Percentiles rank a stretch among this genome's conserved stretches.
Conservation (phyloP, 2,797 vertebrate species). For the Lagocephalus sceleratus region DNA sequence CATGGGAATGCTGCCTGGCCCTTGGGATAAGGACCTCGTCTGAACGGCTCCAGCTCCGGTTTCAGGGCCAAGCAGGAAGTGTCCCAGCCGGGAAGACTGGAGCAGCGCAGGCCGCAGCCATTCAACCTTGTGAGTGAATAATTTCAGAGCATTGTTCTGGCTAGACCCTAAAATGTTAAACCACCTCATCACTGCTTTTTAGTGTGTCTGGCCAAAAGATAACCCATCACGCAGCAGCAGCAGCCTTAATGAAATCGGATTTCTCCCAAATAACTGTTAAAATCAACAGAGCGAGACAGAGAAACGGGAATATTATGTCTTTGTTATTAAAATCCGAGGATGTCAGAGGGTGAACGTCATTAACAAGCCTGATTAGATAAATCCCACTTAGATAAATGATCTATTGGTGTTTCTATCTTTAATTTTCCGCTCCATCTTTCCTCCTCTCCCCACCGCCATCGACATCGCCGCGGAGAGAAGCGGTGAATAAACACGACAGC, state of each 20-base stretch:
- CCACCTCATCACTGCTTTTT: too few relatives aligned
- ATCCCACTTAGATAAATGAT: slow-evolving; percentile 45
- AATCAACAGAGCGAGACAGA: slow-evolving; percentile 15
- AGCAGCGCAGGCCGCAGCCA: slow-evolving; percentile 50
- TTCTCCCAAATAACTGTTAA: slow-evolving; percentile 23
- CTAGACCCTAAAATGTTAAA: too few relatives aligned
- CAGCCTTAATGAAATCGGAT: slow-evolving; percentile 24
- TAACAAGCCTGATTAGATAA: slow-evolving; percentile 35
- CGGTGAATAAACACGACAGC: slow-evolving; percentile 54
- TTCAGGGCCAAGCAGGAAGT: slow-evolving; percentile 17
- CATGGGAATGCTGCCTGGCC: slow-evolving; percentile 48
- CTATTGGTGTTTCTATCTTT: slow-evolving; percentile 34
- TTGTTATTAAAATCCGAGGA: slow-evolving; percentile 41
- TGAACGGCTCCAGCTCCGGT: slow-evolving; percentile 47
- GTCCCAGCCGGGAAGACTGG: slow-evolving; percentile 46
- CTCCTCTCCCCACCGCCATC: slow-evolving; percentile 15
- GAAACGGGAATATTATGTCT: slow-evolving; percentile 31
- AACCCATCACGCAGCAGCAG: slow-evolving; percentile 35
- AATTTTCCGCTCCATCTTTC: slow-evolving; percentile 28
- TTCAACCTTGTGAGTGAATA: slow-evolving; percentile 42
- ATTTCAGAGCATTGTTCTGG: slow-evolving; percentile 20
- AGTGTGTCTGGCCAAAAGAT: slow-evolving; percentile 18
- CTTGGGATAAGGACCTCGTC: slow-evolving; percentile 58
- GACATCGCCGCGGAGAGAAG: slow-evolving; percentile 37
- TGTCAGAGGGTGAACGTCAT: slow-evolving; percentile 20